phyloP scores from a whole-genome alignment of 2,797 vertebrate genomes.

The Scolopax bukidnonensis region DNA sequence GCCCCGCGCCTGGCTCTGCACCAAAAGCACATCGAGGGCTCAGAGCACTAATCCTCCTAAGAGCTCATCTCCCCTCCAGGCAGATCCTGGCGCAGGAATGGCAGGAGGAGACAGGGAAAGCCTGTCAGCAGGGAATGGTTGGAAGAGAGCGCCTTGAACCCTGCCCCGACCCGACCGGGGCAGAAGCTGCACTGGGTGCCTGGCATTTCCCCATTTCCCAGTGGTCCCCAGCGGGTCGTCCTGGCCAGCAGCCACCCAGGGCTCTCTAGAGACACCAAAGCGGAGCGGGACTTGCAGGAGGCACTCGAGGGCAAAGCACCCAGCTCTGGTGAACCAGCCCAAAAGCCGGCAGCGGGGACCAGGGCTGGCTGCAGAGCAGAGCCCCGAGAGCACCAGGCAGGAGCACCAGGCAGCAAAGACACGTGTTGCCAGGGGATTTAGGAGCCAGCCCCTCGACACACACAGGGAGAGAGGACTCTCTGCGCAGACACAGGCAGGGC shows the following conservation, averaged over 20 bases:
- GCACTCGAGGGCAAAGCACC: fast-evolving
- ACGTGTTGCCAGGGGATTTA: too few relatives aligned
- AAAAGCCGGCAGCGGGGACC: neutral
- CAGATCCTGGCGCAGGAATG: neutral
- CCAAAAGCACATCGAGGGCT: neutral
- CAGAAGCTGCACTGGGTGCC: neutral
- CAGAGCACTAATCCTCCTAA: conserved; percentile 59
- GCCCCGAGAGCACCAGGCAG: too few relatives aligned
- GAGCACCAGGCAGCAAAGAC: too few relatives aligned
- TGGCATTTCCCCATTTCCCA: neutral
- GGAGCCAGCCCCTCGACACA: too few relatives aligned
- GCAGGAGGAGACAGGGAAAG: neutral
- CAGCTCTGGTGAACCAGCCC: fast-evolving
- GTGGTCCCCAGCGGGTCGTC: neutral
- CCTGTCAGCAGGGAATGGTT: neutral
- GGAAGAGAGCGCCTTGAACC: fast-evolving
- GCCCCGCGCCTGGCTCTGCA: neutral
- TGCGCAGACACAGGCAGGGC: too few relatives aligned
- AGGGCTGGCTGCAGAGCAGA: too few relatives aligned
- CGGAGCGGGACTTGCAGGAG: neutral
- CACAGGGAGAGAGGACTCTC: too few relatives aligned
- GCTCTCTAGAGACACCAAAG: neutral
- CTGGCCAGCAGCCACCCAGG: neutral
- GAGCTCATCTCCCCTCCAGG: conserved; percentile 33
- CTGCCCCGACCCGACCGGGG: fast-evolving